Evolutionary conservation across 2,113 vertebrate species (phyloP), one percentile per base, ranked within the genome.

Genomic region (Anolis sagrei): DNA sequence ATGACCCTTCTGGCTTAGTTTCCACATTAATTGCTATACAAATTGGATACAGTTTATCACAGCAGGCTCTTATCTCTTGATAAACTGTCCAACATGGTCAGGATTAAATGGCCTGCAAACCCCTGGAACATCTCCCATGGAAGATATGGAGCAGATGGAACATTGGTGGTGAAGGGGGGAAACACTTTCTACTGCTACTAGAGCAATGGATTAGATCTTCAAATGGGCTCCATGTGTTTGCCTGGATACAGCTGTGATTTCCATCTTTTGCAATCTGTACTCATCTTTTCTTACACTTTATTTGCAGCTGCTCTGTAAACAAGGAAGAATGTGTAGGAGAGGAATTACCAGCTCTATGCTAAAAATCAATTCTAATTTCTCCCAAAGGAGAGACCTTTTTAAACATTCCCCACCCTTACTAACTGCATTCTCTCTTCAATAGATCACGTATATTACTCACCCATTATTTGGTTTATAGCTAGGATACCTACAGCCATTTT

Each of bases 131-230:
- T 7, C 23, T 54, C 64, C 16, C 54, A 32, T 69, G 48, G 25
- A 84, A 54, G 25, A 68, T 48, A 84, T n/a, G 69, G 61, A 61
- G 76, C 76, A 39, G 25, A 78, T 58, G n/a, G 25, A 78, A 69
- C 51, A 16, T 16, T 44, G 27, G 6, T 74, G 25, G 34, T 58
- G 54, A 74, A 19, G 21, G 16, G 13, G 23, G 9, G 1, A 32
- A 62, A 36, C 51, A 62, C 14, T 13, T 49, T 29, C 25, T 48
- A 27, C 36, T 54, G 44, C 27, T 70, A 29, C n/a, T 49, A 18
- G 16, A 32, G 69, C 18, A 5, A 4, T 78, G n/a, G n/a, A 58
- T 48, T 77, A 77, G 48, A 16, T 19, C 7, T 51, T 83, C 73
- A 48, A 5, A 76, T 76, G 39, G 10, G 5, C 9, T 32, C 58